Conservation (phyloP, 2,797 vertebrate genomes). For the Enteromius fasciolatus region DNA sequence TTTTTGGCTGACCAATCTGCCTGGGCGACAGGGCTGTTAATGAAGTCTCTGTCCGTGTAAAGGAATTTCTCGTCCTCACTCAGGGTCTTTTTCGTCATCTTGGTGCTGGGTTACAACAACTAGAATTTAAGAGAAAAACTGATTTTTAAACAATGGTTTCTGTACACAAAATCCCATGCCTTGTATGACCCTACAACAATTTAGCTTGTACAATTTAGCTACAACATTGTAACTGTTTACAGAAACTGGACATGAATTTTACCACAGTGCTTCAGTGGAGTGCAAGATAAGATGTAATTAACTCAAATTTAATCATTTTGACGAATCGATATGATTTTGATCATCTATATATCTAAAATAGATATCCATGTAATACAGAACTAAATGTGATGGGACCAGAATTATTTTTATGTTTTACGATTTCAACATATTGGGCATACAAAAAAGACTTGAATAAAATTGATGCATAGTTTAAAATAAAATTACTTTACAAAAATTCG, state of each 20-base stretch:
- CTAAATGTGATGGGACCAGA: not conserved
- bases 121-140: constrained; percentile 13
- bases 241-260: not conserved
- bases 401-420: not conserved
- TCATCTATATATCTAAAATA: too few species aligned
- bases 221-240: not conserved
- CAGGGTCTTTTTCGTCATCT: constrained; percentile 81
- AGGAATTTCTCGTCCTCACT: constrained; percentile 91
- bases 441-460: not conserved
- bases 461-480: not conserved
- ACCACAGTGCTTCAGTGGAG: not conserved
- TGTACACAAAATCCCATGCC: not conserved
- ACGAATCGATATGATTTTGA: too few species aligned
- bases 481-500: not conserved
- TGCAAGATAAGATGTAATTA: not conserved
- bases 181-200: not conserved
- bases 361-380: not conserved
- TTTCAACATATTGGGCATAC: not conserved
- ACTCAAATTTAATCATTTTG: not conserved
- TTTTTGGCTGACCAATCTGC: constrained; percentile 93
- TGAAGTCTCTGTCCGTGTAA: constrained; percentile 87
- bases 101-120: constrained; percentile 57
- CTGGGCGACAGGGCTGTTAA: constrained; percentile 86
- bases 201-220: too few species aligned
- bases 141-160: not conserved